Conservation (phyloP, 2,888 invertebrate genomes). For the Noctua fimbriata region DNA sequence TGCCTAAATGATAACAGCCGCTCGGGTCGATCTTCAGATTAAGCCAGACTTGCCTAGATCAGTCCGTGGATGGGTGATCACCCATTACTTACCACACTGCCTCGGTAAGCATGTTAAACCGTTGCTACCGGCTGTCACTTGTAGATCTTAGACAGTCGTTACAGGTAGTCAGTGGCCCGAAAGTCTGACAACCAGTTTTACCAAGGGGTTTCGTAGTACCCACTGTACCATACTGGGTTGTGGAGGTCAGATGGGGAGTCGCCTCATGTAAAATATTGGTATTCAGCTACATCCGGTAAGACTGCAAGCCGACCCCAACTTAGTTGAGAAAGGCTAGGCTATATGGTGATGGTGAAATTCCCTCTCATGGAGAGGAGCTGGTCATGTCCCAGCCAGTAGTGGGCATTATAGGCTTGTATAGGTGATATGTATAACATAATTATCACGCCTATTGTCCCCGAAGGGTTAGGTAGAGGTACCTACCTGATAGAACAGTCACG, state of each 20-base stretch:
- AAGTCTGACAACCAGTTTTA: background rate
- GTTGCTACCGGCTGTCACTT: background rate
- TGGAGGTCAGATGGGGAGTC: background rate
- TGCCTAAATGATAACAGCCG: background rate
- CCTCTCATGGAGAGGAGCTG: background rate
- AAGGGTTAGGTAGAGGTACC: too few relatives aligned
- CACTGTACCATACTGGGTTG: background rate
- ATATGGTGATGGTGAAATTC: background rate
- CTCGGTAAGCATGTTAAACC: background rate
- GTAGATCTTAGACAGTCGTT: background rate
- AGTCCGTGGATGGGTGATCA: background rate
- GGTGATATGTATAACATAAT: background rate
- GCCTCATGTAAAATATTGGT: background rate
- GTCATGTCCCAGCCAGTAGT: background rate
- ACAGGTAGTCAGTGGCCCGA: background rate
- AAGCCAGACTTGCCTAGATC: background rate
- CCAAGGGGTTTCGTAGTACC: background rate
- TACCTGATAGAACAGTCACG: too few relatives aligned
- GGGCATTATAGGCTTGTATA: background rate
- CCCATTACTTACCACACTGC: background rate
- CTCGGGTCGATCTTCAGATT: background rate
- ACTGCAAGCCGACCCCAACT: background rate
- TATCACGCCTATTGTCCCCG: too few relatives aligned
- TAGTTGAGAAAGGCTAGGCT: background rate
- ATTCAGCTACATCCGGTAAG: background rate